Evolutionary conservation across 2,113 vertebrate species (phyloP).

Genomic region (Salvelinus namaycush): DNA sequence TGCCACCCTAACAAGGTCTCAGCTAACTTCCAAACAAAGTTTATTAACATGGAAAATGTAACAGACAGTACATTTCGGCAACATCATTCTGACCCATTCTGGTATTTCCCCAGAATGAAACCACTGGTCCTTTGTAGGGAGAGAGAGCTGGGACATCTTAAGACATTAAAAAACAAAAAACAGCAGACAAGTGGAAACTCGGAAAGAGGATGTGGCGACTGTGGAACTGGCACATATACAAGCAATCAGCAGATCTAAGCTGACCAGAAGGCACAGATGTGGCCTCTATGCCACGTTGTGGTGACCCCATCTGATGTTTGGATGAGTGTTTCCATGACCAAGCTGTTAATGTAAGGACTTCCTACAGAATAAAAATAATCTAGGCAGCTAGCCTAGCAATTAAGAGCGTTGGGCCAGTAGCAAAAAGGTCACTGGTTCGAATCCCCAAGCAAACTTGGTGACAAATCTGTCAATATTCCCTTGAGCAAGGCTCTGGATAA

Average conservation of each 20-base stretch:
- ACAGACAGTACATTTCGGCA: constrained; percentile 32
- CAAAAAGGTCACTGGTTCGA: too few species aligned
- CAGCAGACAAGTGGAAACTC: background rate
- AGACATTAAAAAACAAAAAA: constrained; percentile 17
- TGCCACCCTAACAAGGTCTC: constrained; percentile 49
- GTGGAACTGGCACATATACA: constrained; percentile 24
- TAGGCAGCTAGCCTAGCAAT: background rate
- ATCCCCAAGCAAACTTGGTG: too few species aligned
- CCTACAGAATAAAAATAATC: background rate
- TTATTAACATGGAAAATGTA: constrained; percentile 44
- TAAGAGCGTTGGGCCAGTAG: too few species aligned
- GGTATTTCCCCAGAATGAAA: constrained; percentile 67
- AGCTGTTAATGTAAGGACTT: background rate
- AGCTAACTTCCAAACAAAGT: constrained; percentile 44
- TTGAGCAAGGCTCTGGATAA: too few species aligned
- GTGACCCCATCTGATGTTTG: too few species aligned
- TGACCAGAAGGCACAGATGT: background rate
- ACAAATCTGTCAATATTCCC: too few species aligned
- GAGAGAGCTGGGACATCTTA: background rate
- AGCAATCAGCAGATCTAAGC: constrained; percentile 9
- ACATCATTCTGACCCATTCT: constrained; percentile 24
- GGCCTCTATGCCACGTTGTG: background rate
- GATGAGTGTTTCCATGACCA: background rate
- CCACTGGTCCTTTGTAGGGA: constrained; percentile 59
- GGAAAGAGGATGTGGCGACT: constrained; percentile 11